phyloP scores from a whole-genome alignment of 2,113 vertebrate genomes.

The Acanthochromis polyacanthus region DNA sequence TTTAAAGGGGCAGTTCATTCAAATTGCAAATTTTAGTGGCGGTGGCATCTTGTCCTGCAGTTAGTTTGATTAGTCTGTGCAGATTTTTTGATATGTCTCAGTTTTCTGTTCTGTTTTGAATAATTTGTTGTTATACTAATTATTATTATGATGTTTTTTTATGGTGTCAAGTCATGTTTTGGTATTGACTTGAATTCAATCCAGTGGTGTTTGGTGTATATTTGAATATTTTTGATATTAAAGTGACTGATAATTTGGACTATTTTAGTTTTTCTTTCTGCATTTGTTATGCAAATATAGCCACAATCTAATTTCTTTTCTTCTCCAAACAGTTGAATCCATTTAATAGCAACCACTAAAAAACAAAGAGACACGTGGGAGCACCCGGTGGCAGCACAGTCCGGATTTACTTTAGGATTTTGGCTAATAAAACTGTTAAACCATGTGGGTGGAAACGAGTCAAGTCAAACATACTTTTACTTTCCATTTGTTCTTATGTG shows the following conservation, averaged over 20 bases:
- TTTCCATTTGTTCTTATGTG: constrained; percentile 70
- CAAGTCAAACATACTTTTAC: constrained; percentile 70
- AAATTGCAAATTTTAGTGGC: background rate
- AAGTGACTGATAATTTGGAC: no score
- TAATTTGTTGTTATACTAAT: no score
- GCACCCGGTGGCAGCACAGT: background rate
- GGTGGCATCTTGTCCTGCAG: background rate
- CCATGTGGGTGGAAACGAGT: constrained; percentile 41
- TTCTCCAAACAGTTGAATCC: constrained; percentile 7
- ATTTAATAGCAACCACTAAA: constrained; percentile 27
- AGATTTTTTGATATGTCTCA: background rate
- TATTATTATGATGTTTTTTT: no score
- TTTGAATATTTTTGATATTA: no score
- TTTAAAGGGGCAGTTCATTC: constrained; percentile 6
- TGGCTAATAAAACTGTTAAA: constrained; percentile 55
- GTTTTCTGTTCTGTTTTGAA: no score
- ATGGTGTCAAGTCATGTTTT: no score
- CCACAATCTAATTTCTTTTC: no score
- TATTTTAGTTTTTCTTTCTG: no score
- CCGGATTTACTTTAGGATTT: constrained; percentile 47
- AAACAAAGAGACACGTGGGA: constrained; percentile 21
- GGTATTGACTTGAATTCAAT: background rate
- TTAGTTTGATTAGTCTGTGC: background rate
- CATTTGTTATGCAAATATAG: no score
- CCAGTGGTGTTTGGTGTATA: background rate